A percentile compares a stretch with the other conserved stretches of the same genome.
Evolutionary conservation across 2,797 vertebrate genomes (phyloP).

Genomic region (Typhlichthys subterraneus): DNA sequence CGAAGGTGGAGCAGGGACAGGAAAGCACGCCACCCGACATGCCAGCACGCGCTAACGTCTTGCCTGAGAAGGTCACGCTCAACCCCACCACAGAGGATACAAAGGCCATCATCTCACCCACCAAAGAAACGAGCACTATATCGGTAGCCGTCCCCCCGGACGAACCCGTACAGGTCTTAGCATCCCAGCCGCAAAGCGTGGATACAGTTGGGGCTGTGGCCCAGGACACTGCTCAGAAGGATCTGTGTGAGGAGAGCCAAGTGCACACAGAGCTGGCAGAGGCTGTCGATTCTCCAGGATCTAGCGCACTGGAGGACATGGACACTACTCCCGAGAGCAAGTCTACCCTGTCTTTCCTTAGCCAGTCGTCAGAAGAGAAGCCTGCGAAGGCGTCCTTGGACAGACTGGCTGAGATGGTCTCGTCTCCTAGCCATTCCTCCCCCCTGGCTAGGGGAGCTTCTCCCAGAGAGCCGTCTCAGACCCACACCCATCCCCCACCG

Average conservation of each 20-base stretch:
- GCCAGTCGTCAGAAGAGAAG: conserved; percentile 79
- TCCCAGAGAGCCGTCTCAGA: conserved; percentile 55
- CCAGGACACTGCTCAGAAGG: conserved; percentile 59
- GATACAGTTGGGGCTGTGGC: conserved; percentile 53
- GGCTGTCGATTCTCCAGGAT: conserved; percentile 59
- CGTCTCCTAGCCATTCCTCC: conserved; percentile 58
- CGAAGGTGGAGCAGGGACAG: conserved; percentile 51
- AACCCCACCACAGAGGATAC: conserved; percentile 74
- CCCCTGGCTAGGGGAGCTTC: conserved; percentile 49
- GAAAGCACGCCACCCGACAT: conserved; percentile 56
- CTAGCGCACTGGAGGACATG: conserved; percentile 56
- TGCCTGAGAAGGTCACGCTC: conserved; percentile 54
- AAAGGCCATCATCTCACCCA: conserved; percentile 75
- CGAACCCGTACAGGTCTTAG: conserved; percentile 75
- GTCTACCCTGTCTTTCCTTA: conserved; percentile 67
- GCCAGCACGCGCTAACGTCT: conserved; percentile 66
- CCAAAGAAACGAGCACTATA: conserved; percentile 79
- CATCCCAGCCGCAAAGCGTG: conserved; percentile 53
- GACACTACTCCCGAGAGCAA: conserved; percentile 74
- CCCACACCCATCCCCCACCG: conserved; percentile 52
- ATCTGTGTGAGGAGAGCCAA: conserved; percentile 53
- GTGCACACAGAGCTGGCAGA: conserved; percentile 59
- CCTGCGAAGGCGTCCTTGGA: conserved; percentile 76
- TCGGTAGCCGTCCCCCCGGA: conserved; percentile 65
- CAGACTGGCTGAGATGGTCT: conserved; percentile 70